Base-by-base conservation (phyloP, 2,113 vertebrate species). In the Ursus arctos region DNA sequence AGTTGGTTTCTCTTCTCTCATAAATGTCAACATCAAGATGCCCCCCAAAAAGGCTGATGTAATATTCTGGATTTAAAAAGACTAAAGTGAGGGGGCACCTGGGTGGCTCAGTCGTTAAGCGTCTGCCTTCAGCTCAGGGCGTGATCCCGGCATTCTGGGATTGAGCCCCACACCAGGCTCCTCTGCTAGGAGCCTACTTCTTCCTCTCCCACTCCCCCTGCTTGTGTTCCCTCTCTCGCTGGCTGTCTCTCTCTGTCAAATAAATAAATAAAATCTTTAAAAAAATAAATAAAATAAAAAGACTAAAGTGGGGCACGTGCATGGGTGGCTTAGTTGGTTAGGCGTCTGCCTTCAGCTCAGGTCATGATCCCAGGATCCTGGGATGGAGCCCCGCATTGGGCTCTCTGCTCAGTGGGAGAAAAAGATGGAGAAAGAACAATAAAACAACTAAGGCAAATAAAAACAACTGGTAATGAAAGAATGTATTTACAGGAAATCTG, bases 401-500 rank as follows among this genome's bases (percentile, higher is more conserved):
- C 31, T 2, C 63, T 67, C 14, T 67, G 63, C 63, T 67, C 63
- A 67, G 63, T 67, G 63, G 31, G 31, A 67, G 63, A 67, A 85
- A 72, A 65, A 59, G 80, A 53, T 24, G 19, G 9, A 43, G 19
- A 82, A 2, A 76, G 2, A 87, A 88, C 2, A 74, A 84, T 74
- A 69, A 92, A 98, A 72, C 12, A 87, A 86, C 24, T 8, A 6
- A 9, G 2, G 5, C 63, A 81, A 96, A 94, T 59, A 91, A 47
- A 93, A 93, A 89, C 33, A 79, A 74, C 3, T 10, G 8, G 12
- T 28, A 89, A 80, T 55, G 95, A 84, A 94, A 88, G 55, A 72
- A 33, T 33, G 87, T 21, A 90, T 22, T 93, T 49, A 88, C 3
- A 89, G 7, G 57, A 16, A 91, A 93, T 57, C 36, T 33, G 28